These are phyloP conservation scores for Drosophila tanythrix DNA, from an alignment of 2,888 invertebrate genomes.

Conservation along the genomic window DNA sequence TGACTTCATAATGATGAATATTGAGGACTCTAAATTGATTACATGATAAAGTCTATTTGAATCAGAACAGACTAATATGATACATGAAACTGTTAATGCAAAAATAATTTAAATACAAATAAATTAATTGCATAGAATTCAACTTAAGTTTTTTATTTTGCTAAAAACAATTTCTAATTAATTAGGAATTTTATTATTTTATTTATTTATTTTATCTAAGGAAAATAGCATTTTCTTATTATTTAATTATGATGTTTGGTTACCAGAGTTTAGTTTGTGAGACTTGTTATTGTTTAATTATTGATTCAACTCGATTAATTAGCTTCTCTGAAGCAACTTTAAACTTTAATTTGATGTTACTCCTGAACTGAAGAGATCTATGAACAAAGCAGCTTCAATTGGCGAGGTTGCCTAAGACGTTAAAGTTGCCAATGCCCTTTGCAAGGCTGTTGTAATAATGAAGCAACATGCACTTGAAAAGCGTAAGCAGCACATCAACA, in stretches of 20 bases:
- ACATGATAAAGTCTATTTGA: neutral
- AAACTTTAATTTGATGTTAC: neutral
- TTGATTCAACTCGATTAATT: neutral
- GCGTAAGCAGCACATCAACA: slow-evolving; percentile 13
- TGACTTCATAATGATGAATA: neutral
- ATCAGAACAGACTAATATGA: neutral
- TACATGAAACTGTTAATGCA: neutral
- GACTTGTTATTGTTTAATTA: neutral
- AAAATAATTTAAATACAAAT: neutral
- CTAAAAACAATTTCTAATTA: neutral
- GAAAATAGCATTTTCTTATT: neutral
- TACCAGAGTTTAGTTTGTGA: neutral
- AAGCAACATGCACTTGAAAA: slow-evolving; percentile 16
- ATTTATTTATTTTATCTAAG: too few relatives aligned
- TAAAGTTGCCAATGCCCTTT: slow-evolving; percentile 6
- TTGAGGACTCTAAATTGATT: neutral
- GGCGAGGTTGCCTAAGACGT: slow-evolving; percentile 5
- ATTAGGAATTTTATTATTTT: neutral
- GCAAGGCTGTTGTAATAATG: slow-evolving; percentile 6
- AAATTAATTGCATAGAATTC: neutral
- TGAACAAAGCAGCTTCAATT: neutral
- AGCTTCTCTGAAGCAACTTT: neutral
- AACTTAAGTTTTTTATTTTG: neutral
- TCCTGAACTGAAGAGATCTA: neutral
- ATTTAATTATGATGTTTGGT: too few relatives aligned